phyloP scores from a whole-genome alignment of 2,797 vertebrate genomes.

The Florisuga fusca region DNA sequence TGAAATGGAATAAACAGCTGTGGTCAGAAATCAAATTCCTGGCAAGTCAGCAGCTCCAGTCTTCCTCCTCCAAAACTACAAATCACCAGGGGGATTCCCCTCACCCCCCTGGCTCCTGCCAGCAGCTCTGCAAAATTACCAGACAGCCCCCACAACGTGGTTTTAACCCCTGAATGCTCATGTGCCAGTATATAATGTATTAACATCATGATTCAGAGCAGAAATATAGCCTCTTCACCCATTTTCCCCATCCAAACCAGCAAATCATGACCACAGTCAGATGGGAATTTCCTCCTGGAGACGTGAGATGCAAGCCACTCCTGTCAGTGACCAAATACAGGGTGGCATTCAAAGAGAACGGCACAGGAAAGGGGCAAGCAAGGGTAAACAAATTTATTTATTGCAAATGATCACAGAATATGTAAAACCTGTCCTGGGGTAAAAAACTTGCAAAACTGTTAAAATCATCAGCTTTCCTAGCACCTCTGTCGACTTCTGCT shows the following conservation, averaged over 20 bases:
- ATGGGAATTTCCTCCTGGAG: background rate
- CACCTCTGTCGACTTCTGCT: background rate
- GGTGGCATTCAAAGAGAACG: background rate
- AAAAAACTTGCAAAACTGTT: conserved; percentile 6
- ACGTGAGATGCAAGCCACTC: background rate
- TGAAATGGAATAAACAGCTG: conserved; percentile 78
- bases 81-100: conserved; percentile 73
- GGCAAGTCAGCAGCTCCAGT: conserved; percentile 60
- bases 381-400: background rate
- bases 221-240: background rate
- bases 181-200: background rate
- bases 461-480: conserved; percentile 28
- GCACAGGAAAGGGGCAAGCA: background rate
- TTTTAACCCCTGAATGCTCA: conserved; percentile 29
- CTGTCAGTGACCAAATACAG: background rate
- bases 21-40: conserved; percentile 72
- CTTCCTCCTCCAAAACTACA: conserved; percentile 70
- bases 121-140: conserved; percentile 69
- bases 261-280: background rate
- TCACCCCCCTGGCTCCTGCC: conserved; percentile 25
- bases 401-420: background rate
- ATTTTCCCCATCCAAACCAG: background rate
- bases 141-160: conserved; percentile 23
- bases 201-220: background rate
- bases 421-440: background rate